Evolutionary conservation across 2,797 vertebrate genomes (phyloP), one percentile per base, ranked within the genome.

Genomic region (Dermochelys coriacea): DNA sequence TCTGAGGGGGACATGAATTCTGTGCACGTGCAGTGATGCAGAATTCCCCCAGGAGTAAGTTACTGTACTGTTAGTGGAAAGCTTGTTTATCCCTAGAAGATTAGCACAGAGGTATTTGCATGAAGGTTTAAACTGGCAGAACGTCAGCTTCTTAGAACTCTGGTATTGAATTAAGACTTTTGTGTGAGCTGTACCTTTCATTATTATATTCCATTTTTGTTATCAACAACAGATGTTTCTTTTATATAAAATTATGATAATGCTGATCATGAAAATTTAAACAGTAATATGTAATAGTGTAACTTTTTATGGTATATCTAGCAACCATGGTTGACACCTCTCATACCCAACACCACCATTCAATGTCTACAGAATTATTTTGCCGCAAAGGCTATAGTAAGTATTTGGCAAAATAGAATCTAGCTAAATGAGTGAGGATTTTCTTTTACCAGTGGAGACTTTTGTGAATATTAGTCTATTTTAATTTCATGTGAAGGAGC

Each of bases 121-220:
- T 21, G 51, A 92, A 25, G 55, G 49, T 75, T 96, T 93, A 82
- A 23, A 45, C 19, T 89, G 77, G 82, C 79, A 94, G 57, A 96
- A 86, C 90, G 51, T 94, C 81, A 95, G 31, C 82, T 91, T 85
- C 57, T 96, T 96, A 83, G 84, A 75, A 85, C 92, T 93, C 77
- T 85, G 83, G 57, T 71, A 75, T 94, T 93, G 49, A 86, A 80
- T 84, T 93, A 92, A 3, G 90, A 81, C 84, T 79, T 96, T 34
- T 87, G 45, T 87, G 77, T 57, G 77, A 93, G 51, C 7, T 86
- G 27, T 77, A 64, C 34, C 78, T 96, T 92, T 61, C 75, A 57
- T 47, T 88, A n/a, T 71, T 52, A 80, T 75, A 81, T 89, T 94
- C 51, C 71, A 1, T 85, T 93, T 83, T 55, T 2, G 0, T 81